phyloP scores from a whole-genome alignment of 1,140 invertebrate genomes.

The Anastrepha ludens region DNA sequence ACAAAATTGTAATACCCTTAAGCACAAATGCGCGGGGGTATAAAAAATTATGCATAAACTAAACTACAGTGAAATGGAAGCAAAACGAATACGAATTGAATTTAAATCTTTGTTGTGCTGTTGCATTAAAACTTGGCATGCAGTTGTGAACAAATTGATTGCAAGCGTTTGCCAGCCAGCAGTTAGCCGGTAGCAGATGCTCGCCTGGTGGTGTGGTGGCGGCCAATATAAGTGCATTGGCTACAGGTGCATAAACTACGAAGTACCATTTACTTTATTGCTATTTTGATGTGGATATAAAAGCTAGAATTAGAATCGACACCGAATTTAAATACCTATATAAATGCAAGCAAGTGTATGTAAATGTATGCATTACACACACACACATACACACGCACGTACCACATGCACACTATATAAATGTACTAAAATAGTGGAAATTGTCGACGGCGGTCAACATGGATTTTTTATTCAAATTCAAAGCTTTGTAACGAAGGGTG shows the following conservation, averaged over 20 bases:
- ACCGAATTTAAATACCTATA: background rate
- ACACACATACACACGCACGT: background rate
- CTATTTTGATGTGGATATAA: constrained; percentile 38
- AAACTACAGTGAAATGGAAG: constrained; percentile 36
- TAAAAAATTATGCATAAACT: background rate
- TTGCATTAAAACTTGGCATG: constrained; percentile 58
- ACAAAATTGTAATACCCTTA: too few species aligned
- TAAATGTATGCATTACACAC: background rate
- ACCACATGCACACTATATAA: background rate
- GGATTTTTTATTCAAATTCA: background rate
- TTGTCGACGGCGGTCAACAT: background rate
- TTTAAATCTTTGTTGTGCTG: constrained; percentile 70
- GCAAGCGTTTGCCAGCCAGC: constrained; percentile 57
- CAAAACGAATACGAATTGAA: constrained; percentile 63
- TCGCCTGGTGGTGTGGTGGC: background rate
- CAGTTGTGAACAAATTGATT: constrained; percentile 62
- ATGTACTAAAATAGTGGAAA: constrained; percentile 33
- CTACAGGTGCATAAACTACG: constrained; percentile 29
- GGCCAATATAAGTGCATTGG: background rate
- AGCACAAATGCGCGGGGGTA: background rate
- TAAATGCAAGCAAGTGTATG: background rate
- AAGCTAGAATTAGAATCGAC: constrained; percentile 42
- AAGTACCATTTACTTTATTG: constrained; percentile 32
- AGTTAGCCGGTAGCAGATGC: constrained; percentile 36
- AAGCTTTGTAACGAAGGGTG: background rate